These are phyloP conservation scores for Saccostrea glomerata DNA, from an alignment of 1,140 invertebrate genomes.

Conservation along the genomic window DNA sequence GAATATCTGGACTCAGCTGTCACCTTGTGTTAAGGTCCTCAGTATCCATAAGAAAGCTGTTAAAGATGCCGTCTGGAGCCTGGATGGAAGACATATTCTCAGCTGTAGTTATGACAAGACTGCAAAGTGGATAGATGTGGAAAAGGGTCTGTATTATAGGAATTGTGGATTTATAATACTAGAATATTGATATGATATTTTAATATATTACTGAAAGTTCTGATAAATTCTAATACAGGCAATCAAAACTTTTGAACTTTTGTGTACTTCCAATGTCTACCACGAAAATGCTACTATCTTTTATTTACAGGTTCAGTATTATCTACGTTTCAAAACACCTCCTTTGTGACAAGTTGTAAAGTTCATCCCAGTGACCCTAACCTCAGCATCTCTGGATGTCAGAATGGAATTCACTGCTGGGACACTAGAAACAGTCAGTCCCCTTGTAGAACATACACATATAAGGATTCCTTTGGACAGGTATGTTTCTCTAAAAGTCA, in stretches of 20 bases:
- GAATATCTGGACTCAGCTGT: constrained; percentile 72
- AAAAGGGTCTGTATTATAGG: constrained; percentile 67
- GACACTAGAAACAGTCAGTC: constrained; percentile 67
- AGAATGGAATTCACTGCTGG: constrained; percentile 70
- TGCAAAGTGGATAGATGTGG: constrained; percentile 69
- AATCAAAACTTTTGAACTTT: not conserved
- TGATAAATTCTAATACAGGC: not conserved
- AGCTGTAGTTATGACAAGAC: constrained; percentile 74
- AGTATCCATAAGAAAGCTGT: constrained; percentile 70
- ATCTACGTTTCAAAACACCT: constrained; percentile 59
- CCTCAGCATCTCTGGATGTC: constrained; percentile 70
- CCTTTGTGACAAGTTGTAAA: constrained; percentile 71
- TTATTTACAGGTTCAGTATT: constrained; percentile 55
- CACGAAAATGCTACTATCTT: not conserved
- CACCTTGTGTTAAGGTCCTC: constrained; percentile 63
- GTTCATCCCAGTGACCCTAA: constrained; percentile 68
- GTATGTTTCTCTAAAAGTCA: constrained; percentile 52
- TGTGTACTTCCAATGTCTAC: not conserved
- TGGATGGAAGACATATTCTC: constrained; percentile 64
- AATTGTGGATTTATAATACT: not conserved
- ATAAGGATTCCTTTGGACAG: constrained; percentile 76
- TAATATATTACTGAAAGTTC: not conserved
- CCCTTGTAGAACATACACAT: constrained; percentile 66
- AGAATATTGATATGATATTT: not conserved
- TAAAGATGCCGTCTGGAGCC: constrained; percentile 73